Evolutionary conservation across 2,113 vertebrate species (phyloP).

Genomic region (Halcyon malimbica): DNA sequence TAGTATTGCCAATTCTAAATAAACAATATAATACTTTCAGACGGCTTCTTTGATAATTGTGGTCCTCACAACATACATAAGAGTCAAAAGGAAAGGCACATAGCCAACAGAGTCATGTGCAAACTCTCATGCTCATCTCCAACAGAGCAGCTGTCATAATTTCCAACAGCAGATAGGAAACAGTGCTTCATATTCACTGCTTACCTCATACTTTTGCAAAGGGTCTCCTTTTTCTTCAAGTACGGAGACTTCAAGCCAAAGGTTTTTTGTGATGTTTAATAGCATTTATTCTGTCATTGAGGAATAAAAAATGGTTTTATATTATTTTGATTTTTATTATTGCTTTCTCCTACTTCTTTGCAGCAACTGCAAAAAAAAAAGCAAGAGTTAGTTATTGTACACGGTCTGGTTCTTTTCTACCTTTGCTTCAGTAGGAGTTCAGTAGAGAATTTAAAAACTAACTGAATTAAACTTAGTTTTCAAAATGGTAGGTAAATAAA

Average conservation of each 20-base stretch:
- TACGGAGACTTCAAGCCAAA: not conserved
- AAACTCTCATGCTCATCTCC: not conserved
- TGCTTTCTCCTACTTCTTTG: not conserved
- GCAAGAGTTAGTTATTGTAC: not conserved
- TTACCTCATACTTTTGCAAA: rapidly evolving
- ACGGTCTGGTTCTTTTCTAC: not conserved
- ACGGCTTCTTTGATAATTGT: not conserved
- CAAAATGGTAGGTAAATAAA: not conserved
- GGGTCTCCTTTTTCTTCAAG: not conserved
- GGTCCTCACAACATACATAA: not conserved
- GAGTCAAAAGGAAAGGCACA: not conserved
- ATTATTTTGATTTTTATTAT: not conserved
- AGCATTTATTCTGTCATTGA: not conserved
- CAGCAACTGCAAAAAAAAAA: not conserved
- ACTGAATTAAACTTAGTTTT: not conserved
- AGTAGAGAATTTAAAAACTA: not conserved
- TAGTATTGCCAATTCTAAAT: not conserved
- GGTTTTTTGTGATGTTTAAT: not conserved
- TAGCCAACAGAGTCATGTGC: not conserved
- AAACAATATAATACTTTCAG: not conserved
- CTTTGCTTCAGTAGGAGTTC: not conserved
- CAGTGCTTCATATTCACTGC: not conserved
- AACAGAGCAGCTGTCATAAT: not conserved
- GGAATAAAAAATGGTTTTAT: rapidly evolving
- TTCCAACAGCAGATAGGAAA: not conserved